These are phyloP conservation scores for Eupeodes luniger DNA, from an alignment of 2,888 invertebrate genomes.

Conservation along the genomic window DNA sequence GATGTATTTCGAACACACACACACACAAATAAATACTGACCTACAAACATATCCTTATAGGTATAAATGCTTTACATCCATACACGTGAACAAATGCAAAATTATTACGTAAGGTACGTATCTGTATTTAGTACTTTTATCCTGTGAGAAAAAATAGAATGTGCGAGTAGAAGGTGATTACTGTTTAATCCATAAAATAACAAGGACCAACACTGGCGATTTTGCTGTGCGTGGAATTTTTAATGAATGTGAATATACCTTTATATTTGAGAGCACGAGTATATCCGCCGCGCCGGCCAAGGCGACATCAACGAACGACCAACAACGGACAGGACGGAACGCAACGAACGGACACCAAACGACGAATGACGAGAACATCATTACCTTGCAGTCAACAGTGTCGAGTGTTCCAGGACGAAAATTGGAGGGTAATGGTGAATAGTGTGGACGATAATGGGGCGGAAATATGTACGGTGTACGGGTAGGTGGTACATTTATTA, in stretches of 20 bases:
- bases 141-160: constrained; percentile 25
- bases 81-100: no score
- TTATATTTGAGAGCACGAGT: constrained; percentile 22
- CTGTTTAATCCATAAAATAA: constrained; percentile 70
- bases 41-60: no score
- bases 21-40: no score
- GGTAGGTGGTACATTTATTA: not conserved
- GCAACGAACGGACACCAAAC: not conserved
- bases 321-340: not conserved
- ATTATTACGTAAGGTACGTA: no score
- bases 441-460: constrained; percentile 73
- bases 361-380: constrained; percentile 43
- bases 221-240: constrained; percentile 69
- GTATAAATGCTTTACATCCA: no score
- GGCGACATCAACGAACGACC: not conserved
- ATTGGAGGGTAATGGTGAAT: constrained; percentile 57
- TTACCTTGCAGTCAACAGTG: constrained; percentile 58
- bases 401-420: constrained; percentile 50
- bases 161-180: constrained; percentile 63
- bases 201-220: constrained; percentile 64
- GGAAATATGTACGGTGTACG: constrained; percentile 46
- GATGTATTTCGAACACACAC: no score
- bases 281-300: not conserved
- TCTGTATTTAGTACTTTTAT: no score
- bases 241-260: constrained; percentile 56